Conservation (phyloP, 1,140 invertebrate genomes). For the Bombus confusus region DNA sequence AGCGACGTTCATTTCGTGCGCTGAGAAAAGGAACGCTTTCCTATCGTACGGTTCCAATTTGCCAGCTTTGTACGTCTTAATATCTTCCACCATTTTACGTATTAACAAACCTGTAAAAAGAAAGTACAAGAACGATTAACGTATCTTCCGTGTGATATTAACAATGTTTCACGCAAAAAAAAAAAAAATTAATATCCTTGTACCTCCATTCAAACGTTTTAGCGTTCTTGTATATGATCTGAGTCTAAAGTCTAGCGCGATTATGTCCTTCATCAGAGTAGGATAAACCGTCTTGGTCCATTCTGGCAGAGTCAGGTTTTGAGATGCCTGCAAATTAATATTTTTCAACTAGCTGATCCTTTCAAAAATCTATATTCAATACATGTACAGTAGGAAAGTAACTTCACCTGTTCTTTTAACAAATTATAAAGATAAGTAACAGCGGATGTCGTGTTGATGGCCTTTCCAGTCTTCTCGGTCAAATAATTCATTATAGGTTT, state of each 20-base stretch:
- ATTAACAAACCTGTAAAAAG: constrained; percentile 70
- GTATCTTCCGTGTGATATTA: neutral
- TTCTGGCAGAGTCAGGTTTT: constrained; percentile 76
- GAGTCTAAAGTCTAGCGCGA: constrained; percentile 71
- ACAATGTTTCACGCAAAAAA: neutral
- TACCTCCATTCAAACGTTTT: constrained; percentile 77
- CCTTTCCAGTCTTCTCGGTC: constrained; percentile 74
- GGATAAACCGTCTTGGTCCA: constrained; percentile 76
- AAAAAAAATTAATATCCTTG: neutral
- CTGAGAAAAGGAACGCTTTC: constrained; percentile 75
- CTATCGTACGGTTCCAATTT: constrained; percentile 64
- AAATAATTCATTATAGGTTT: constrained; percentile 74
- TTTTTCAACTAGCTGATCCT: neutral
- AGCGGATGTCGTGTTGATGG: constrained; percentile 62
- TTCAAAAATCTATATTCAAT: too few relatives aligned
- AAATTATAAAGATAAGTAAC: constrained; percentile 77
- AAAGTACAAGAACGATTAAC: neutral
- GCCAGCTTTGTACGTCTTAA: constrained; percentile 63
- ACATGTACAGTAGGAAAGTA: too few relatives aligned
- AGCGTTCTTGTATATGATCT: constrained; percentile 72
- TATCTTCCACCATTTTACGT: constrained; percentile 73
- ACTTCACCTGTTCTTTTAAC: constrained; percentile 53
- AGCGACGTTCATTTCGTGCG: constrained; percentile 76
- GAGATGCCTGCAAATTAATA: constrained; percentile 63
- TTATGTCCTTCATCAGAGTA: constrained; percentile 75